Conservation (phyloP, 2,113 vertebrate species). For the Bostrychus sinensis region DNA sequence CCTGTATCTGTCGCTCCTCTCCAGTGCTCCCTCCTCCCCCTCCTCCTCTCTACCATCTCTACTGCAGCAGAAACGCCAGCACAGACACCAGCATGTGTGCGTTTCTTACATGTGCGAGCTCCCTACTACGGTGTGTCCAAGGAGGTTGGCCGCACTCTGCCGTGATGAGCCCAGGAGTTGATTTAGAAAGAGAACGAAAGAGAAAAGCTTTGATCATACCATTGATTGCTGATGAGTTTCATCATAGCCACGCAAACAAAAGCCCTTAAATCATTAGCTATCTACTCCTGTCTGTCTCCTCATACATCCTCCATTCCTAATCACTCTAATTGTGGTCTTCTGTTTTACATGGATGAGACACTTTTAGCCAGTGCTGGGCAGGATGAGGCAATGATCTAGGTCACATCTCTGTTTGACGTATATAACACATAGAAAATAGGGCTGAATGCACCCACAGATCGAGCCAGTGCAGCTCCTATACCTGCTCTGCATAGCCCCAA, state of each 20-base stretch:
- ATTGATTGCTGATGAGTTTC: constrained; percentile 66
- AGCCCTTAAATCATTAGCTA: constrained; percentile 61
- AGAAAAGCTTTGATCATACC: constrained; percentile 50
- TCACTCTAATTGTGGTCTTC: constrained; percentile 54
- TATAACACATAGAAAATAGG: constrained; percentile 44
- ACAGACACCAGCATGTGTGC: constrained; percentile 69
- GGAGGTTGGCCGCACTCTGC: constrained; percentile 27
- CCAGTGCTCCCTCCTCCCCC: constrained; percentile 31
- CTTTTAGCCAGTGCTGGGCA: constrained; percentile 29
- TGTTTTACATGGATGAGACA: constrained; percentile 41
- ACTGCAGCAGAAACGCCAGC: constrained; percentile 80
- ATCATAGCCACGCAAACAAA: constrained; percentile 64
- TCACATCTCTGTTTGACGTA: constrained; percentile 64
- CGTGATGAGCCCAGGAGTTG: constrained; percentile 30
- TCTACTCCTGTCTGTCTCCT: constrained; percentile 44
- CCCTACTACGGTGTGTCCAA: constrained; percentile 42
- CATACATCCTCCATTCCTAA: constrained; percentile 34
- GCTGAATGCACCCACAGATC: constrained; percentile 41
- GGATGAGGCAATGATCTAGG: constrained; percentile 53
- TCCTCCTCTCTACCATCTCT: constrained; percentile 53
- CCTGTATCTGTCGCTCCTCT: constrained; percentile 39
- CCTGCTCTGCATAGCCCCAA: constrained; percentile 51
- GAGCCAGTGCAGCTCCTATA: constrained; percentile 36
- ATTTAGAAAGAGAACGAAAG: constrained; percentile 1
- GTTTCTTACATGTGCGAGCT: constrained; percentile 50